Base-by-base conservation (phyloP, 2,797 vertebrate genomes). In the Chelidonichthys spinosus region DNA sequence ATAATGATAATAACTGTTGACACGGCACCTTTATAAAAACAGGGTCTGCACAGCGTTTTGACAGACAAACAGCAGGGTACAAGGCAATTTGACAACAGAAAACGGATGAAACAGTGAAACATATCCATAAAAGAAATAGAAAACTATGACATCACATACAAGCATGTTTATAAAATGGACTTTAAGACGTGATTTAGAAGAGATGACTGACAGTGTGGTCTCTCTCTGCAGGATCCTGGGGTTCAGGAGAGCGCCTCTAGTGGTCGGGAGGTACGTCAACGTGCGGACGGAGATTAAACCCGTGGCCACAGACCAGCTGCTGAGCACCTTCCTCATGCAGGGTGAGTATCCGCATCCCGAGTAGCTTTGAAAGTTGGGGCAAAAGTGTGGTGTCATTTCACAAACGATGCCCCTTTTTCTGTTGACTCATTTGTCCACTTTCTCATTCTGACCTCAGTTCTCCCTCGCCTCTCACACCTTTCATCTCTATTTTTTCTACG, bases 231-330 rank as follows among this genome's bases (percentile, higher is more conserved):
- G 98, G 91, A 97, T 99, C 83, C 94, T 99, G 63, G 98, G 98
- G 40, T 99, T 98, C 90, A 96, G 96, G 71, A 95, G 98, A 85
- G 98, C 98, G 0, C 98, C 98, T 0, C 90, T 99, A 43, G 98
- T 99, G 72, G 95, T 99, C 39, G 98, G 98, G 72, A 95, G 98
- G 75, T 95, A 95, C 78, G 92, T 99, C 84, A 99, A 98, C 89
- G 95, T 99, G 60, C 95, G 96, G 43, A 96, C 96, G 0, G 98
- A 99, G 89, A 95, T 99, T 82, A 99, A 98, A 85, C 97, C 97
- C 0, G 96, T 99, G 74, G 97, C 98, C 78, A 98, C 97, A 0
- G 98, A 99, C 87, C 97, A 98, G 90, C 94, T 99, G 68, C 91
- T 99, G 74, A 96, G 96, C 90, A 99, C 98, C 46, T 99, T 99